Conservation (phyloP, 53 echinoderm and acorn worm genomes). For the Glandiceps talaboti region DNA sequence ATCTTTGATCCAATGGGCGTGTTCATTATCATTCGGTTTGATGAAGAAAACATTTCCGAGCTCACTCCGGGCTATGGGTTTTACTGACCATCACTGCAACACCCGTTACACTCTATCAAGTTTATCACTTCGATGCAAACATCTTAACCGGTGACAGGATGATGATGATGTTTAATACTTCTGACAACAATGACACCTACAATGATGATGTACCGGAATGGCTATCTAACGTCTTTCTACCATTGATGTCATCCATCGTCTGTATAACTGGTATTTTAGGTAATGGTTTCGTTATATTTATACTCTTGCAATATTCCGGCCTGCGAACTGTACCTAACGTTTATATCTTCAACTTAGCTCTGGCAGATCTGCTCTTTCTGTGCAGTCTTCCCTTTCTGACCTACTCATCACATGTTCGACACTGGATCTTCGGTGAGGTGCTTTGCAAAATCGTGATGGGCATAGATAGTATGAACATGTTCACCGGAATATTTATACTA, state of each 20-base stretch:
- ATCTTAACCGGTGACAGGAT: background rate
- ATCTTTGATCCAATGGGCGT: background rate
- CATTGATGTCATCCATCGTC: background rate
- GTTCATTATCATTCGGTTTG: background rate
- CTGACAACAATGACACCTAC: background rate
- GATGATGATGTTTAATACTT: background rate
- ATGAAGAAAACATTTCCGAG: background rate
- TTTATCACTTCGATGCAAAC: too few species aligned
- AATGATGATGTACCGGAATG: background rate
- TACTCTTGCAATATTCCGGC: background rate
- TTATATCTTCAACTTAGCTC: background rate
- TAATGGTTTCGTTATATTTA: background rate
- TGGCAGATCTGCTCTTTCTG: background rate
- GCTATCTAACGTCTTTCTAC: background rate
- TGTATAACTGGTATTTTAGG: background rate
- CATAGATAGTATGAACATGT: background rate
- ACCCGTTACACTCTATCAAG: too few species aligned
- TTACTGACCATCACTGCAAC: too few species aligned
- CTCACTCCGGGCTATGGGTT: too few species aligned
- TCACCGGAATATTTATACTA: background rate
- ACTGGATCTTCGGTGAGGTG: background rate
- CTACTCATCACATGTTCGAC: background rate
- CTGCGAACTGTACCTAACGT: background rate
- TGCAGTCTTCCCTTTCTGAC: background rate
- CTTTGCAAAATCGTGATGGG: background rate